These are phyloP conservation scores for Solen grandis DNA, from an alignment of 1,140 invertebrate genomes.

Conservation along the genomic window DNA sequence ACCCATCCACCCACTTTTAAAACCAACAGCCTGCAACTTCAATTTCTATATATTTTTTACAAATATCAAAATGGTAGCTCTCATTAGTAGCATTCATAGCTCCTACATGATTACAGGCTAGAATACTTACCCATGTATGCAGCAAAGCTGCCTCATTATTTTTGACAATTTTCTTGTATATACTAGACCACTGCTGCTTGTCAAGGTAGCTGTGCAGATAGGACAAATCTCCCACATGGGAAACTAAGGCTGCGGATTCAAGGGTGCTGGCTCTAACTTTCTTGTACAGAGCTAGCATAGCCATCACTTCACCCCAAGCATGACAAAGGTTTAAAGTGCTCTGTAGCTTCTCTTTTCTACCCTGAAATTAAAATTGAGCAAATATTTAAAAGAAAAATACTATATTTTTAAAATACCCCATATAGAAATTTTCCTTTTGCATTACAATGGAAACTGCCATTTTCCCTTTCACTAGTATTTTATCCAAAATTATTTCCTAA, in stretches of 20 bases:
- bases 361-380: neutral
- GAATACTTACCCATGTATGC: constrained; percentile 39
- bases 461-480: too few species aligned
- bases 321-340: constrained; percentile 20
- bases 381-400: too few species aligned
- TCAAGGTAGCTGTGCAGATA: constrained; percentile 38
- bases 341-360: neutral
- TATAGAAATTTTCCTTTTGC: too few species aligned
- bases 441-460: too few species aligned
- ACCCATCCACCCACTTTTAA: too few species aligned
- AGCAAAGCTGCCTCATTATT: neutral
- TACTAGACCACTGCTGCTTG: constrained; percentile 22
- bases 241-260: constrained; percentile 1
- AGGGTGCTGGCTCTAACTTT: constrained; percentile 20
- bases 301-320: constrained; percentile 28
- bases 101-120: too few species aligned
- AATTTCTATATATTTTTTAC: too few species aligned
- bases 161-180: constrained; percentile 31
- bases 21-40: too few species aligned
- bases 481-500: too few species aligned
- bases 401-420: too few species aligned
- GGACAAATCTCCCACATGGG: constrained; percentile 16
- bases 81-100: too few species aligned
- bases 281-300: constrained; percentile 41
- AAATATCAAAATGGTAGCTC: too few species aligned